A percentile compares a stretch with the other conserved stretches of the same genome.
These are phyloP conservation scores for Meloidogyne floridensis DNA, from an alignment of 1,140 invertebrate species.

Conservation along the genomic window DNA sequence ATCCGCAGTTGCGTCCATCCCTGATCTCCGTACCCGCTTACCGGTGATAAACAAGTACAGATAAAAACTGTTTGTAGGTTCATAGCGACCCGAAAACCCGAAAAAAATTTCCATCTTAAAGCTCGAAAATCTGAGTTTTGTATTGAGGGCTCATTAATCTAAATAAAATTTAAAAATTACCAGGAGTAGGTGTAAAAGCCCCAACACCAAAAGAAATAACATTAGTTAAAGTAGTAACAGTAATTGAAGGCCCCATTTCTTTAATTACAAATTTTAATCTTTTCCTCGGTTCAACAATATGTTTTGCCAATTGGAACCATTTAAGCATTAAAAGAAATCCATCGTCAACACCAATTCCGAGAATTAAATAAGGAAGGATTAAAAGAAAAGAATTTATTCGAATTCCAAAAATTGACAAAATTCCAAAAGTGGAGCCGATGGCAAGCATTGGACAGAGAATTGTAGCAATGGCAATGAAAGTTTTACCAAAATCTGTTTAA, in stretches of 20 bases:
- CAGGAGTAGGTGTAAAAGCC: slow-evolving; percentile 82
- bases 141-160: no score
- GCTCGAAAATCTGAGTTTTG: no score
- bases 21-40: no score
- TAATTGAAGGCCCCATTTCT: slow-evolving; percentile 86
- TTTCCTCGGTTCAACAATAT: neutral
- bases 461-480: slow-evolving; percentile 43
- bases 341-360: slow-evolving; percentile 62
- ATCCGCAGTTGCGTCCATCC: no score
- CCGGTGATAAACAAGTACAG: no score
- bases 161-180: slow-evolving; percentile 34
- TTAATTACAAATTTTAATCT: neutral
- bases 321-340: slow-evolving; percentile 56
- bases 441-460: slow-evolving; percentile 53
- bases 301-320: slow-evolving; percentile 38
- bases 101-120: no score
- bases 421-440: slow-evolving; percentile 52
- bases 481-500: slow-evolving; percentile 49
- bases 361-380: slow-evolving; percentile 58
- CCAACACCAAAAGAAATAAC: slow-evolving; percentile 96
- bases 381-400: slow-evolving; percentile 60
- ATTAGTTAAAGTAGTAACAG: slow-evolving; percentile 93
- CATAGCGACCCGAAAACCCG: no score
- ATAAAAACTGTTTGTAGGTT: no score
- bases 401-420: slow-evolving; percentile 51